Base-by-base conservation (phyloP, 2,888 invertebrate genomes). In the Cataglyphis rosenhaueri region DNA sequence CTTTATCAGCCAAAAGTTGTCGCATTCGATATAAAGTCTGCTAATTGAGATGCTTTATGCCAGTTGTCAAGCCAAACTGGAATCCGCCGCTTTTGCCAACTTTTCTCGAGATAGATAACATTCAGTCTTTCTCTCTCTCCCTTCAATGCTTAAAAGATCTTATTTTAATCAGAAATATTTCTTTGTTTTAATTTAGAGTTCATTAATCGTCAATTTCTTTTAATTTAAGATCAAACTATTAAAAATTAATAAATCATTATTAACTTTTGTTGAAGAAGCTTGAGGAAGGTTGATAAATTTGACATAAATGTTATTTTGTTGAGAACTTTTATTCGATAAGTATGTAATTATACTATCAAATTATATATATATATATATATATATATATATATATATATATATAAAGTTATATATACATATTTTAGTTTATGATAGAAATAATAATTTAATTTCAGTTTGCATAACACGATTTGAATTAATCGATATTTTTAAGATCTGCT, bases 401-500 rank as follows among this genome's bases (percentile, higher is more conserved):
- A 35, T 12, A 29, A 73, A 38, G 18, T 74, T 64, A 75, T 38
- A 65, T 75, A 64, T 44, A 38, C 35, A 64, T 75, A 74, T 62
- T 62, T 74, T 62, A 61, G 41, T 73, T 59, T 57, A 70, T 12
- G 32, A 29, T 73, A 25, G 18, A 32, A 57, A 57, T 61, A 57
- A 57, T 61, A 73, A 73, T 73, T 73, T 41, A 59, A 59, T 62
- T 62, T 44, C 18, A 66, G 2, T 35, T 74, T 66, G 12, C 6
- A 38, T 18, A 44, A 78, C 35, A 29, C 18, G 9, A 35, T 68
- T 57, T 32, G 65, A 55, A 44, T 15, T 68, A 10, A 76, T 76
- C 55, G 48, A 44, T 52, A 52, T 61, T 66, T 65, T 73, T 73
- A 4, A 73, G 71, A 62, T 65, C 57, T 65, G 57, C 81, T 61